phyloP scores from a whole-genome alignment of 2,797 vertebrate species.

The Coilia nasus region DNA sequence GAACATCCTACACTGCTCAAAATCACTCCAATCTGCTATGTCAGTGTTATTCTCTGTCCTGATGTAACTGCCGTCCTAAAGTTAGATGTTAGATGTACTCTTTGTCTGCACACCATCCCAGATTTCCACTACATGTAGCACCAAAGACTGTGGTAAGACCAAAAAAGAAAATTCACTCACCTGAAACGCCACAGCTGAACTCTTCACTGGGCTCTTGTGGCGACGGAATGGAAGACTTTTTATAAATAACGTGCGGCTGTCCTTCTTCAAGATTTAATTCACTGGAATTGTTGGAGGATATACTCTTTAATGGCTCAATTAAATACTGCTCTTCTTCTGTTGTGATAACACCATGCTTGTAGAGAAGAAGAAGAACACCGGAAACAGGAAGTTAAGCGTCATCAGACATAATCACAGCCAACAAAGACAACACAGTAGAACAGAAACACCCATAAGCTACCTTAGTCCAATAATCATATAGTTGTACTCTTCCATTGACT shows the following conservation, averaged over 20 bases:
- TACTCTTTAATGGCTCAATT: conserved; percentile 96
- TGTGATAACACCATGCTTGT: conserved; percentile 95
- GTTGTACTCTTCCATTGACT: neutral
- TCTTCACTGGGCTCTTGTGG: conserved; percentile 85
- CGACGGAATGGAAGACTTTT: conserved; percentile 90
- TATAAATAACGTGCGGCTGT: conserved; percentile 98
- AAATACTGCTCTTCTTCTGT: conserved; percentile 99
- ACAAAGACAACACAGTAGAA: neutral
- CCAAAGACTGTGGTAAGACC: conserved; percentile 40
- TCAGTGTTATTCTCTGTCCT: neutral
- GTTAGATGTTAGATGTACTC: neutral
- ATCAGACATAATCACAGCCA: conserved; percentile 9
- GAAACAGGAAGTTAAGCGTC: conserved; percentile 49
- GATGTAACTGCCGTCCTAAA: neutral
- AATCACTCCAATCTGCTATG: too few relatives aligned
- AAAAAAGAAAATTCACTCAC: conserved; percentile 77
- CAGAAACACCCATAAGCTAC: neutral
- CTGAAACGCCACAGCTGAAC: conserved; percentile 93
- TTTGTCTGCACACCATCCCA: neutral
- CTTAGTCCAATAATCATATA: neutral
- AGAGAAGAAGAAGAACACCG: conserved; percentile 53
- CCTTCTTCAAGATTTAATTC: conserved; percentile 87
- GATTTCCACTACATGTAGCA: neutral
- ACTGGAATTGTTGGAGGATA: conserved; percentile 83
- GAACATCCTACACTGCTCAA: too few relatives aligned